Evolutionary conservation across 2,113 vertebrate species (phyloP).

Genomic region (Electrona antarctica): DNA sequence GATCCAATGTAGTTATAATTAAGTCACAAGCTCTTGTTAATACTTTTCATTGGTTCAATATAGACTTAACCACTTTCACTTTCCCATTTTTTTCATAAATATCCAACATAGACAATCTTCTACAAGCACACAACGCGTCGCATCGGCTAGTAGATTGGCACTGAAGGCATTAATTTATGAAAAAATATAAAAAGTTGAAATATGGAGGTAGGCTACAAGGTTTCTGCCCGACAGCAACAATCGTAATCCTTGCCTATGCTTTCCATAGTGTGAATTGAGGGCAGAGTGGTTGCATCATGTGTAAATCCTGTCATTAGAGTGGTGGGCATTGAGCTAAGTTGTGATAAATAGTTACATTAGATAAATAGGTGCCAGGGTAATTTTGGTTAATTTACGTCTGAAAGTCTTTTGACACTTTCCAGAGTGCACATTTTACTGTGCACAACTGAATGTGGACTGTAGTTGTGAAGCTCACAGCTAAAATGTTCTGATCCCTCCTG

Average conservation of each 20-base stretch:
- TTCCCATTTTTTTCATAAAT: too few species aligned
- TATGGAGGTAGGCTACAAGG: not conserved
- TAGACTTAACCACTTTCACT: too few species aligned
- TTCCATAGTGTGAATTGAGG: not conserved
- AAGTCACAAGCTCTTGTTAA: too few species aligned
- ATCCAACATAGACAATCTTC: too few species aligned
- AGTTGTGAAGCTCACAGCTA: not conserved
- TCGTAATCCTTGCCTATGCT: not conserved
- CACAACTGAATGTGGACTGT: not conserved
- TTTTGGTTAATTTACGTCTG: too few species aligned
- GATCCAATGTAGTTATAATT: too few species aligned
- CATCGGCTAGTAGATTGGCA: too few species aligned
- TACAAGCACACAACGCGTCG: too few species aligned
- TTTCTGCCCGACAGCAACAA: not conserved
- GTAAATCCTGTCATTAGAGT: constrained; percentile 25
- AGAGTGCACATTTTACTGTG: not conserved
- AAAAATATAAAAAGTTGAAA: too few species aligned
- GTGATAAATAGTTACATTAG: constrained; percentile 37
- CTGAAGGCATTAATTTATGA: not conserved
- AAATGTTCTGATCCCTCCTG: not conserved
- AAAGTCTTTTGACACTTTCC: too few species aligned
- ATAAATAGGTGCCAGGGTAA: not conserved
- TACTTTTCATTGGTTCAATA: too few species aligned
- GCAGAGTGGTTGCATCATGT: constrained; percentile 1
- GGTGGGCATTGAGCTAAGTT: constrained; percentile 33